A percentile compares a stretch with the other conserved stretches of the same genome.
Evolutionary conservation across 2,888 invertebrate genomes (phyloP).

Genomic region (Lutraria lutraria): DNA sequence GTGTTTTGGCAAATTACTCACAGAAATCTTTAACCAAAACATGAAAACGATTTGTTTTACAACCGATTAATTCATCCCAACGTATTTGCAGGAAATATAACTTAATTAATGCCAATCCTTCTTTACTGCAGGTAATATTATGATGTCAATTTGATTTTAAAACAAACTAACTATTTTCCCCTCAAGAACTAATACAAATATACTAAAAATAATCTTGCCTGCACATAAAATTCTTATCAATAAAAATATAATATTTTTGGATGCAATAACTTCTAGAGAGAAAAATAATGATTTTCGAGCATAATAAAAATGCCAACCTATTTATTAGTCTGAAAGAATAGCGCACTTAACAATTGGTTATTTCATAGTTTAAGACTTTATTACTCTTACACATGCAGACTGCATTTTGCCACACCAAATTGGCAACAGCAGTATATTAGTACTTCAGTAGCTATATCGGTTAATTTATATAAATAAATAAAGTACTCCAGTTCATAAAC

Average conservation of each 20-base stretch:
- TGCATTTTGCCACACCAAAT: not conserved
- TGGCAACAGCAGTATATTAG: constrained; percentile 7
- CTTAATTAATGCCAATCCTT: not conserved
- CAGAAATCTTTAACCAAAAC: not conserved
- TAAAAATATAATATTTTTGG: not conserved
- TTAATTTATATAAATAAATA: not conserved
- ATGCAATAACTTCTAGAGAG: not conserved
- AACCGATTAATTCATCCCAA: not conserved
- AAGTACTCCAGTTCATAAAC: not conserved
- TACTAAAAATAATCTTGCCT: not conserved
- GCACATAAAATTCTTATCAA: not conserved
- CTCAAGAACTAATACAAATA: not conserved
- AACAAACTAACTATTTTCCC: not conserved
- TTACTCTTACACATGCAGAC: not conserved
- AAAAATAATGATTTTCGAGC: not conserved
- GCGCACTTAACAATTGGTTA: constrained; percentile 4
- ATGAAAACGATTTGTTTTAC: not conserved
- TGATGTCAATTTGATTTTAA: not conserved
- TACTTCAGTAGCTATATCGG: not conserved
- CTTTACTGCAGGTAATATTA: not conserved
- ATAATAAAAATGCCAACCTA: not conserved
- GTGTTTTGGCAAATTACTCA: not conserved
- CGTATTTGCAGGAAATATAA: not conserved
- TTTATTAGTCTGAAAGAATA: not conserved
- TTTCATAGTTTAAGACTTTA: not conserved